Percentiles rank a stretch among this genome's conserved stretches.
These are phyloP conservation scores for Anguilla megastoma DNA, from an alignment of 2,797 vertebrate genomes.

Conservation along the genomic window DNA sequence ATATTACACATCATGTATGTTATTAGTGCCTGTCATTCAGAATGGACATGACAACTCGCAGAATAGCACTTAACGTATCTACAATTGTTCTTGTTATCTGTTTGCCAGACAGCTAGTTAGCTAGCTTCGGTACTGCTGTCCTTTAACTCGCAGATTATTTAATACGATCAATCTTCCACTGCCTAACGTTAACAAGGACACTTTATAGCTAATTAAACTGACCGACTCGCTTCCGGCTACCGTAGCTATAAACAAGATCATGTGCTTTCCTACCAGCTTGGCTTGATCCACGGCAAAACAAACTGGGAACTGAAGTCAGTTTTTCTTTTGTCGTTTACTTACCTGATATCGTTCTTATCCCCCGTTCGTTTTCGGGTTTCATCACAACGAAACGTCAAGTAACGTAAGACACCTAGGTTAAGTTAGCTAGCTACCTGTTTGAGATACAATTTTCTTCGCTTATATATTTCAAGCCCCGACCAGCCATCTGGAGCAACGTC, in stretches of 20 bases:
- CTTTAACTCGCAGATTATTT: not conserved
- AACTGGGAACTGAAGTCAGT: not conserved
- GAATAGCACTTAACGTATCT: not conserved
- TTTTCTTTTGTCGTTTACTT: not conserved
- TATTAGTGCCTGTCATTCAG: not conserved
- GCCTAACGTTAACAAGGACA: not conserved
- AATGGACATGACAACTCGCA: not conserved
- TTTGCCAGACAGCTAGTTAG: not conserved
- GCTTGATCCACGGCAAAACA: not conserved
- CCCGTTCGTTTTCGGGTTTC: conserved; percentile 7
- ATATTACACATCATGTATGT: not conserved
- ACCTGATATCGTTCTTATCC: not conserved
- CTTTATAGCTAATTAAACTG: not conserved
- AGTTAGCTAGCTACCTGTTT: not conserved
- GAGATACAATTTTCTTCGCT: not conserved
- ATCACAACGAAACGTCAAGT: not conserved
- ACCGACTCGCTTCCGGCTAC: not conserved
- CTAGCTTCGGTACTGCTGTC: not conserved
- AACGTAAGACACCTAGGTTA: not conserved
- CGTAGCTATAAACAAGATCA: conserved; percentile 17
- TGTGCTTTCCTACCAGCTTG: not conserved
- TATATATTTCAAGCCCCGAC: not conserved
- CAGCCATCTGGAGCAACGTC: conserved; percentile 8
- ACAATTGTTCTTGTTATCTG: not conserved
- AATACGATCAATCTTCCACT: not conserved